Evolutionary conservation across 2,113 vertebrate genomes (phyloP).

Genomic region (Sturnira hondurensis): DNA sequence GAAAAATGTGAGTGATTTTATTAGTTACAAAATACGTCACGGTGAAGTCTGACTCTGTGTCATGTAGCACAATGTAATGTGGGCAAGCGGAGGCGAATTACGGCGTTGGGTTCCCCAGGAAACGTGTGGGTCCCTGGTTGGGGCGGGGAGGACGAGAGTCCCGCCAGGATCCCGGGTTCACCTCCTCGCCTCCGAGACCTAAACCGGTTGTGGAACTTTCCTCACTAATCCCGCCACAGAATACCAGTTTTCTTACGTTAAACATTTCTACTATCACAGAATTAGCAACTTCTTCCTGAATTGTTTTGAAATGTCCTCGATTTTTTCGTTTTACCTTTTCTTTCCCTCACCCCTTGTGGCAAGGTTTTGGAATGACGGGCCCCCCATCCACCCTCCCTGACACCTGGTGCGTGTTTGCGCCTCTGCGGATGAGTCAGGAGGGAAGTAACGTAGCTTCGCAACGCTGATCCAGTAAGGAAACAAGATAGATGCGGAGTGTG

Average conservation of each 20-base stretch:
- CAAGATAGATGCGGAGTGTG: background rate
- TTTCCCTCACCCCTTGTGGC: background rate
- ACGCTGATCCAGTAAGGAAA: background rate
- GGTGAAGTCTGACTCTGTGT: background rate
- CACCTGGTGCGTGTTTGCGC: background rate
- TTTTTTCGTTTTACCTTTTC: background rate
- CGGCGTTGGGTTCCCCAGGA: background rate
- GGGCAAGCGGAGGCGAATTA: background rate
- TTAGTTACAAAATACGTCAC: background rate
- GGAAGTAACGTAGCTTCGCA: background rate
- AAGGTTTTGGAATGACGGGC: background rate
- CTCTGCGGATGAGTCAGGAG: background rate
- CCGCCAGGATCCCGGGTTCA: background rate
- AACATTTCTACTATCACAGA: background rate
- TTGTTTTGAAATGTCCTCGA: background rate
- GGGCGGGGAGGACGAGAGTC: background rate
- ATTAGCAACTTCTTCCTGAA: background rate
- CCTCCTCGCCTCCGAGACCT: background rate
- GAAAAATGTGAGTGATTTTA: background rate
- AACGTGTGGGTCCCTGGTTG: background rate
- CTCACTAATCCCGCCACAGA: background rate
- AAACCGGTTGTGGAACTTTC: background rate
- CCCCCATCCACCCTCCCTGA: fast-evolving
- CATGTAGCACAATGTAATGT: background rate
- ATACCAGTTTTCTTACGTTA: background rate